Evolutionary conservation across 2,113 vertebrate species (phyloP), one percentile per base, ranked within the genome.

Genomic region (Ceyx melanurus): DNA sequence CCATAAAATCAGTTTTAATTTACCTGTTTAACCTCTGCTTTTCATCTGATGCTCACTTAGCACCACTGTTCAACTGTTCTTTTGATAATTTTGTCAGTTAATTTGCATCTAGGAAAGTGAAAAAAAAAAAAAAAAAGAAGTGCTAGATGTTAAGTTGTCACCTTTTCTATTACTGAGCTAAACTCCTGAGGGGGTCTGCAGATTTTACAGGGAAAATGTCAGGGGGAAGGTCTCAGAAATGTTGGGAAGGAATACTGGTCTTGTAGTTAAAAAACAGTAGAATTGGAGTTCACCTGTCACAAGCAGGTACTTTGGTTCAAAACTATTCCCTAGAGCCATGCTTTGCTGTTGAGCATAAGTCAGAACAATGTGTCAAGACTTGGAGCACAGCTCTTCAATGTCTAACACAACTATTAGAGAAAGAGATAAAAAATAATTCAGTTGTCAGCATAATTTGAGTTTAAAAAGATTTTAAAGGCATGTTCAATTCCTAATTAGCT

Each of bases 201-300:
- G 65, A 89, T 92, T 95, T 96, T 77, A 80, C 68, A 88, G 48
- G 51, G 23, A 73, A 85, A 66, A 92, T 66, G 87, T 53, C 0
- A 37, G 80, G 58, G 56, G 54, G 72, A 84, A 92, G 58, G 60
- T 46, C 37, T 93, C 17, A 31, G 83, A 90, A 95, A 94, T 57
- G 92, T 86, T 79, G 68, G 82, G 82, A 90, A 95, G 97, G 93
- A 93, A 97, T 97, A 94, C 87, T 90, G 92, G 88, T 86, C 97
- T 97, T 97, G 65, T 95, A 95, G 93, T 97, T 97, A 95, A 95
- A 94, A 95, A 89, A 37, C 60, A 2, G 31, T 53, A 96, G 79
- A 90, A 43, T 81, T 94, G 89, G 93, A 93, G 95, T 97, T 97
- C 94, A 97, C 84, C 94, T 97, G 96, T 97, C 97, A 97, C 65